Base-by-base conservation (phyloP, 2,113 vertebrate species). In the Bubalus kerabau region DNA sequence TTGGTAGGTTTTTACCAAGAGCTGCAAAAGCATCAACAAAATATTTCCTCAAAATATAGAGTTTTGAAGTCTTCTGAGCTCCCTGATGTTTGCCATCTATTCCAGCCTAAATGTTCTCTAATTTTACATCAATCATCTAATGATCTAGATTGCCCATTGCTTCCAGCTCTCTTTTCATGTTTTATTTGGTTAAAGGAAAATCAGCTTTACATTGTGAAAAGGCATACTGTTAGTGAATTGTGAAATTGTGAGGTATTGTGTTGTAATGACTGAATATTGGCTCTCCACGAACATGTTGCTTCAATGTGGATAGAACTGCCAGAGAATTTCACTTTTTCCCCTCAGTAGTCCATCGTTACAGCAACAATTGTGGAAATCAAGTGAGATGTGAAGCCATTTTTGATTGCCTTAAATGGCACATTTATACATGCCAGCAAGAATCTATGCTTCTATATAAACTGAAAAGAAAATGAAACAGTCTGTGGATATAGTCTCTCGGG, bases 161-260 rank as follows among this genome's bases (percentile, higher is more conserved):
- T 93, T 97, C 93, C 40, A 94, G 88, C 87, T 97, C 96, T 95
- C 89, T 87, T 98, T 98, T 97, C 76, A 87, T 96, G 71, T 96
- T 98, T 97, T 98, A 98, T 96, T 97, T 97, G 83, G 91, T 97
- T 98, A 97, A 96, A 97, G 85, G 48, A 95, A 97, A 98, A 98
- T 98, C 97, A 98, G 97, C 96, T 98, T 97, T 98, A 94, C 96
- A 98, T 97, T 97, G 96, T 98, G 97, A 91, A 98, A 86, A 96
- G 87, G 80, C 94, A 96, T 92, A 97, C 95, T 97, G 96, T 93
- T 97, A 89, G 92, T 40, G 95, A 97, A 97, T 93, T 94, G 94
- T 97, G 91, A 97, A 94, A 97, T 94, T 97, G 94, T 94, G 89
- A 97, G 91, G 74, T 56, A 98, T 88, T 97, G 93, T 97, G 87